These are phyloP conservation scores for Rotaria socialis DNA, from an alignment of 2,888 invertebrate genomes.

Conservation along the genomic window DNA sequence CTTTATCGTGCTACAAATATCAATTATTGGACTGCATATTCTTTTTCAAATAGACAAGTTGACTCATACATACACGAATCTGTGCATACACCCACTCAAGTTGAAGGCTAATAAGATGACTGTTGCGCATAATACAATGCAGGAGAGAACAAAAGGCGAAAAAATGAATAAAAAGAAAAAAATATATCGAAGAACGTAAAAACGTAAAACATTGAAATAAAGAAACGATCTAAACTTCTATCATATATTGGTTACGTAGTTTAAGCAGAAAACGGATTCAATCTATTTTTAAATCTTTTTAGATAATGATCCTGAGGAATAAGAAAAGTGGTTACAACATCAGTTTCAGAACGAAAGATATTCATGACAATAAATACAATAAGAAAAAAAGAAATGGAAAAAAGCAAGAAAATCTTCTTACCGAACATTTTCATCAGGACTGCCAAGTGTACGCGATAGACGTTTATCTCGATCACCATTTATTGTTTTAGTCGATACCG, in stretches of 20 bases:
- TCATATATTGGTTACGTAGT: not conserved
- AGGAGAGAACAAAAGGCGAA: not conserved
- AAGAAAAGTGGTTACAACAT: not conserved
- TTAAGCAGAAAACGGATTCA: not conserved
- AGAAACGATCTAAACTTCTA: not conserved
- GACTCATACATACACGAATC: not conserved
- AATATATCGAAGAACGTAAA: not conserved
- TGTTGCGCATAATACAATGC: not conserved
- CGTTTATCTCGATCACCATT: slow-evolving; percentile 20
- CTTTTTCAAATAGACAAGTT: not conserved
- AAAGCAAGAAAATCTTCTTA: not conserved
- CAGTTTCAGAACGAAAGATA: not conserved
- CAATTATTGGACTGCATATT: not conserved
- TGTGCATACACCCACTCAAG: not conserved
- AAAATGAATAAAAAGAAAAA: not conserved
- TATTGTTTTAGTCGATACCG: not conserved
- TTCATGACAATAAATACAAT: not conserved
- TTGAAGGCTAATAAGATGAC: not conserved
- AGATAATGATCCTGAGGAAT: not conserved
- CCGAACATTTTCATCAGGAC: slow-evolving; percentile 34
- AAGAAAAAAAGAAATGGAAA: not conserved
- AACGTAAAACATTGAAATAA: not conserved
- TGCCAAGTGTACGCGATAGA: not conserved
- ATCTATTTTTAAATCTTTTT: not conserved
- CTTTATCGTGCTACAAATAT: not conserved